These are phyloP conservation scores for Eupithecia subumbrata DNA, from an alignment of 2,888 invertebrate genomes.

Conservation along the genomic window DNA sequence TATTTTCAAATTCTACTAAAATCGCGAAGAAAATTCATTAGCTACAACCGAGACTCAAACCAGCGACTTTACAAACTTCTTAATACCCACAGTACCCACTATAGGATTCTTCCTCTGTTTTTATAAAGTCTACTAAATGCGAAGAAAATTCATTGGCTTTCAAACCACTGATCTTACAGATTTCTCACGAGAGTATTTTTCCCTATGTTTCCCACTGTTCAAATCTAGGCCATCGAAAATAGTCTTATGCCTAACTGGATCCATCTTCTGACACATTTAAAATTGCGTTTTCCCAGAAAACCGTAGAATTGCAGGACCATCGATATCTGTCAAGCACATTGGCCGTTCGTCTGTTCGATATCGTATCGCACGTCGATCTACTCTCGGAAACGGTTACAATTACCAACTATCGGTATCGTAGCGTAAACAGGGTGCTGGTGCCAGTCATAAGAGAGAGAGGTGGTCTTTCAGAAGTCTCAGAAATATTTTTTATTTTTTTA, in stretches of 20 bases:
- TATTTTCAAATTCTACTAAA: too few relatives aligned
- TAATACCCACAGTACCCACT: too few relatives aligned
- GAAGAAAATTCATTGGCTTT: too few relatives aligned
- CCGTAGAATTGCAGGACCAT: neutral
- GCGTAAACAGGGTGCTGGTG: constrained; percentile 69
- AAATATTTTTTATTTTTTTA: neutral
- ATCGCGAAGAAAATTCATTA: neutral
- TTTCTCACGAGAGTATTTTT: too few relatives aligned
- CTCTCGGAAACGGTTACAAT: constrained; percentile 77
- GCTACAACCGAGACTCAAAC: neutral
- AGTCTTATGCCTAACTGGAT: neutral
- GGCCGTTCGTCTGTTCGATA: constrained; percentile 67
- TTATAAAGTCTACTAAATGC: too few relatives aligned
- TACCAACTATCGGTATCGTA: constrained; percentile 64
- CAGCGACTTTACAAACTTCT: neutral
- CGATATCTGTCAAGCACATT: constrained; percentile 48
- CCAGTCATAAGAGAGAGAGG: constrained; percentile 40
- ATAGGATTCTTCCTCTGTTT: too few relatives aligned
- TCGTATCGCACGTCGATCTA: constrained; percentile 73
- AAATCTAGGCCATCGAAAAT: neutral
- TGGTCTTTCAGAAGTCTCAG: neutral
- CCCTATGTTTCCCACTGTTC: too few relatives aligned
- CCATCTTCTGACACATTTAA: neutral
- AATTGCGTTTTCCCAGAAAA: neutral
- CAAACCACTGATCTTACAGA: too few relatives aligned